Evolutionary conservation across 1,140 invertebrate genomes (phyloP), one percentile per base, ranked within the genome.

Genomic region (Pseudobourletiella spinata): DNA sequence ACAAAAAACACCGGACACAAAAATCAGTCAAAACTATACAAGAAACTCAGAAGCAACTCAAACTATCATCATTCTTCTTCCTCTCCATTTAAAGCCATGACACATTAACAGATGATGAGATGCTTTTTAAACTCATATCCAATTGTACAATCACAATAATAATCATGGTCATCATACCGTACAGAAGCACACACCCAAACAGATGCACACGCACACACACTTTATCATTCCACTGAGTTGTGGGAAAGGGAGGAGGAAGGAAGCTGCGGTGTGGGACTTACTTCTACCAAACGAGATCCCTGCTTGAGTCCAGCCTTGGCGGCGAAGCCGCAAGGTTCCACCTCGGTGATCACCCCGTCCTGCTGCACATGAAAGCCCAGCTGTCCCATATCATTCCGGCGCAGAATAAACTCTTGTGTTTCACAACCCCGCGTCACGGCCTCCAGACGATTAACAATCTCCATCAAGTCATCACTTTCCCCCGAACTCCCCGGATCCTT

Each of bases 361-460:
- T 90, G 88, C 72, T 96, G 91, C 24, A 97, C 90, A 75, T 97
- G 91, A 78, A 97, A 97, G 26, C 94, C 94, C 32, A 97, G 81
- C 72, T 95, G 91, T 35, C 89, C 86, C 43, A 87, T 79, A 44
- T 83, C 82, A 72, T 92, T 94, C 20, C 91, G 78, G 63, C 84
- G 81, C 66, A 88, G 77, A 46, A 82, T 86, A 70, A 88, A 79
- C 71, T 92, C 87, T 59, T 84, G 81, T 11, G 84, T 84, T 1
- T 85, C 82, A 61, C 84, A 84, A 25, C 87, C 89, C 63, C 79
- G 77, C 3, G 88, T 88, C 2, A 91, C 86, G 6, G 82, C 80
- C 28, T 81, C 76, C 15, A 91, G 77, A 48, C 88, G 74, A 2
- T 81, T 83, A 32, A 87, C 83, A 43, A 91, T 86, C 76, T 90